phyloP scores from a whole-genome alignment of 2,797 vertebrate genomes.

The Microchirus variegatus region DNA sequence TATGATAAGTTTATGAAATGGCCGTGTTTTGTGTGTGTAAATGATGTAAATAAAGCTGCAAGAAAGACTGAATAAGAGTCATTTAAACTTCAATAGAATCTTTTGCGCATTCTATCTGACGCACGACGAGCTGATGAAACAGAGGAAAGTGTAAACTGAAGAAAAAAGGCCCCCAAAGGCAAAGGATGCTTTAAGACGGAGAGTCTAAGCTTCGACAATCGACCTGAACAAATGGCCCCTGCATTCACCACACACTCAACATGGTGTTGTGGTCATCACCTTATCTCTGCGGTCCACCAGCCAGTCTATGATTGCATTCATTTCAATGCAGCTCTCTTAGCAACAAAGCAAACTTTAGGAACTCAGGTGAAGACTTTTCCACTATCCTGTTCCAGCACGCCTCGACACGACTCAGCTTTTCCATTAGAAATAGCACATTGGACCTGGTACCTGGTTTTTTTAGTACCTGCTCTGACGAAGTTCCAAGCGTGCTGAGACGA shows the following conservation, averaged over 20 bases:
- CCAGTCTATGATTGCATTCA: constrained; percentile 30
- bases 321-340: constrained; percentile 33
- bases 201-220: constrained; percentile 10
- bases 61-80: not conserved
- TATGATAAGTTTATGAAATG: constrained; percentile 25
- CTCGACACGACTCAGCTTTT: no score
- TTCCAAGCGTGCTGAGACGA: no score
- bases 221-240: constrained; percentile 25
- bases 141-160: constrained; percentile 20
- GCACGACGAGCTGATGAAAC: constrained; percentile 28
- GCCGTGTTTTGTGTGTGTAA: constrained; percentile 15
- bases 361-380: constrained; percentile 1
- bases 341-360: constrained; percentile 26
- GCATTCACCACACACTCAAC: constrained; percentile 11
- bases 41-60: constrained; percentile 5
- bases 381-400: no score
- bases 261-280: constrained; percentile 22
- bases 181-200: not conserved
- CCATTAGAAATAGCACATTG: no score
- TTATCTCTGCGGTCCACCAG: constrained; percentile 41
- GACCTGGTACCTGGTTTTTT: no score
- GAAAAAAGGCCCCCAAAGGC: constrained; percentile 22
- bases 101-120: constrained; percentile 14
- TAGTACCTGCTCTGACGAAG: no score
- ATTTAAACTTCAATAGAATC: constrained; percentile 18